Conservation (phyloP, 1,140 invertebrate genomes). For the Pantala flavescens region DNA sequence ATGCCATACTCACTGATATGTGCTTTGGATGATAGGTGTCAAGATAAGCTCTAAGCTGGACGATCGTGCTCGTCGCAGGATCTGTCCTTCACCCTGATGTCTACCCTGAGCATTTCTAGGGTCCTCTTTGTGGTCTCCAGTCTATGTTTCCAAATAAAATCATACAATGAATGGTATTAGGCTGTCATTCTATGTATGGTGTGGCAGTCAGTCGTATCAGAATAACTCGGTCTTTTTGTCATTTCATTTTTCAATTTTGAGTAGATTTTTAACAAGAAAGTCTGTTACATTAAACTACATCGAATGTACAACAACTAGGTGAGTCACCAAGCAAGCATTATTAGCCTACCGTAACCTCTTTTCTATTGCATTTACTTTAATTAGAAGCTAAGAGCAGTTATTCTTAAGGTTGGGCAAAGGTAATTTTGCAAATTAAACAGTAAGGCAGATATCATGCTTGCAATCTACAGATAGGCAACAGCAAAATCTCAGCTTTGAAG, state of each 20-base stretch:
- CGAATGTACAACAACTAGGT: not conserved
- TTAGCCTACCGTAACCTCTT: not conserved
- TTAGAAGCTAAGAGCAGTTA: not conserved
- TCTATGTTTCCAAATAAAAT: constrained; percentile 11
- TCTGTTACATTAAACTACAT: not conserved
- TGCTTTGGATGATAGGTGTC: constrained; percentile 12
- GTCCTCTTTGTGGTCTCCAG: constrained; percentile 12
- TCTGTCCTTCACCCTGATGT: not conserved
- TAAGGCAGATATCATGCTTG: not conserved
- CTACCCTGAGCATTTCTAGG: constrained; percentile 4
- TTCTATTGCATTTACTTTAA: not conserved
- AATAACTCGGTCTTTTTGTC: not conserved
- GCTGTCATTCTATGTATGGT: not conserved
- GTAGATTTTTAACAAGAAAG: not conserved
- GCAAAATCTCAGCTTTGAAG: not conserved
- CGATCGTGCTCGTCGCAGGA: constrained; percentile 2
- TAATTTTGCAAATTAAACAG: not conserved
- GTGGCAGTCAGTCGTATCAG: not conserved
- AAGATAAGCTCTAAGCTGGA: constrained; percentile 13
- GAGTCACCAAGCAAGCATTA: not conserved
- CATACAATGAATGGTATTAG: constrained; percentile 6
- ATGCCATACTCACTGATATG: constrained; percentile 8
- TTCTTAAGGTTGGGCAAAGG: not conserved
- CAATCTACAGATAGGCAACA: not conserved
- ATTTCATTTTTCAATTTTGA: not conserved